A percentile compares a stretch with the other conserved stretches of the same genome.
Evolutionary conservation across 2,797 vertebrate species (phyloP).

Genomic region (Poecilia gillii): DNA sequence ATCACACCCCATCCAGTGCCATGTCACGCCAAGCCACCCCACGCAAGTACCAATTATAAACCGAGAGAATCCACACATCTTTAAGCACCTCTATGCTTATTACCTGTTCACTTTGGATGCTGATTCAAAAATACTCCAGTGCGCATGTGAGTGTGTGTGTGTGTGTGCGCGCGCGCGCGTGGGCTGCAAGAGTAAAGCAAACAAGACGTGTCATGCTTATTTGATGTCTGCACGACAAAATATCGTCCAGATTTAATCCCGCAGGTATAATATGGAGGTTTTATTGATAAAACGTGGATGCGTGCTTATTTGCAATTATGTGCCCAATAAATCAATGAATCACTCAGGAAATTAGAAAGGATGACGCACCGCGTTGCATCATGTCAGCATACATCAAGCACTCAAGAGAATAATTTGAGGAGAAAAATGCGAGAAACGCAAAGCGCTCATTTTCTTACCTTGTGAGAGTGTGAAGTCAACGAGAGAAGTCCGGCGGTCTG

Average conservation of each 20-base stretch:
- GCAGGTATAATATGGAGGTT: neutral
- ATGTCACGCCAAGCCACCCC: constrained; percentile 30
- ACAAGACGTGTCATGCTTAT: constrained; percentile 16
- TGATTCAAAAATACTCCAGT: constrained; percentile 10
- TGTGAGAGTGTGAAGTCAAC: constrained; percentile 55
- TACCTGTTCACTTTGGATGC: constrained; percentile 35
- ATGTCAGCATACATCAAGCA: neutral
- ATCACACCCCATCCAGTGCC: constrained; percentile 22
- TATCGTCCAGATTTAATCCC: neutral
- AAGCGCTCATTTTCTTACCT: constrained; percentile 63
- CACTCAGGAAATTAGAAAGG: constrained; percentile 8
- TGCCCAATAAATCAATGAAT: constrained; percentile 9
- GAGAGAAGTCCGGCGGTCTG: constrained; percentile 64
- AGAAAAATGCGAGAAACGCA: neutral
- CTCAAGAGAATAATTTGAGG: neutral
- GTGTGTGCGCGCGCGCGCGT: neutral
- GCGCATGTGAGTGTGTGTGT: neutral
- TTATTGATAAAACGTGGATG: neutral
- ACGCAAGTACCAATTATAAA: constrained; percentile 23
- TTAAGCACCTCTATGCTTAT: neutral
- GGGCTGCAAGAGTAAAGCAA: constrained; percentile 34
- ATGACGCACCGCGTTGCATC: constrained; percentile 46
- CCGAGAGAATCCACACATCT: constrained; percentile 4
- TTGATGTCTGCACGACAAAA: constrained; percentile 13
- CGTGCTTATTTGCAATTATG: constrained; percentile 1